A percentile compares a stretch with the other conserved stretches of the same genome.
phyloP scores from a whole-genome alignment of 2,113 vertebrate species.

The Jacana jacana region DNA sequence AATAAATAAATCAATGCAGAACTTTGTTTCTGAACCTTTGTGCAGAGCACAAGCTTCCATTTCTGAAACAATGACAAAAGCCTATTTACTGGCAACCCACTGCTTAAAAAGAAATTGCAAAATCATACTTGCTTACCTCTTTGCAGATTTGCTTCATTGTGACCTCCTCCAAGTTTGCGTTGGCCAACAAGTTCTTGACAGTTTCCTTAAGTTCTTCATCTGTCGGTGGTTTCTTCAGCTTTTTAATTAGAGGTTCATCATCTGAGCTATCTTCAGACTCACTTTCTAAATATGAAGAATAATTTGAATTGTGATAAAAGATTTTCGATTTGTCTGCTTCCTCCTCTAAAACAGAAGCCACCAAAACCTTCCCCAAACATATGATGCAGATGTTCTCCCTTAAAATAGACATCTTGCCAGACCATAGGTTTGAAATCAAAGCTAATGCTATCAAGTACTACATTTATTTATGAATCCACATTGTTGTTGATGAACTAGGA shows the following conservation, averaged over 20 bases:
- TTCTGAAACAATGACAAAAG: background rate
- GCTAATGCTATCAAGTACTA: background rate
- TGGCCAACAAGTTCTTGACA: conserved; percentile 85
- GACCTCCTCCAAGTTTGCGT: conserved; percentile 90
- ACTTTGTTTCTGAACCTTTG: background rate
- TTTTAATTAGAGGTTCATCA: conserved; percentile 91
- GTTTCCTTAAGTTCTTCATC: conserved; percentile 89
- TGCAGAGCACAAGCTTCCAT: background rate
- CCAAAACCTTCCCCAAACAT: background rate
- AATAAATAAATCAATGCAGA: background rate
- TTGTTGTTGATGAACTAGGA: background rate
- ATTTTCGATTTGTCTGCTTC: background rate
- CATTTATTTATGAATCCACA: background rate
- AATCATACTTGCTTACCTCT: conserved; percentile 72
- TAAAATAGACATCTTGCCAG: background rate
- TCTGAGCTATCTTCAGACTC: conserved; percentile 90
- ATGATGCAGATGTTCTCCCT: background rate
- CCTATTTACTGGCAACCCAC: background rate
- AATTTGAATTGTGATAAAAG: background rate
- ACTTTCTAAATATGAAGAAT: conserved; percentile 72
- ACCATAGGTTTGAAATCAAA: background rate
- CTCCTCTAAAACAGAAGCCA: background rate
- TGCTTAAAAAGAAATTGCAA: background rate
- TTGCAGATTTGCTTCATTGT: conserved; percentile 98
- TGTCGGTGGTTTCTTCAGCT: conserved; percentile 86